Base-by-base conservation (phyloP, 2,888 invertebrate species). In the Caenorhabditis sp. region DNA sequence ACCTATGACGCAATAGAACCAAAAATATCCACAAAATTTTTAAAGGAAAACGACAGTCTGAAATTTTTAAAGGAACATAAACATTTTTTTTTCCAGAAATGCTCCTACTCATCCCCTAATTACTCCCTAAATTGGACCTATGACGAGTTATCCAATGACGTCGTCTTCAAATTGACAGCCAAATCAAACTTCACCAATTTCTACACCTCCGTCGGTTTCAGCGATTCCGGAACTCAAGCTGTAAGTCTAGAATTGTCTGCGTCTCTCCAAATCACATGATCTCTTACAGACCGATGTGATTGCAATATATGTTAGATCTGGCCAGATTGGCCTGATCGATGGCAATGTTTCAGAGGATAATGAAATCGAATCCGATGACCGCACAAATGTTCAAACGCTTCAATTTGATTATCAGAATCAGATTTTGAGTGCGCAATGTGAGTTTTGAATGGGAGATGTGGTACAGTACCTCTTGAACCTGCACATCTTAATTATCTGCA, bases 341-440 rank as follows among this genome's bases (percentile, higher is more conserved):
- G 79, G 74, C 56, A 75, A 81, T 63, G 59, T 80, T 0, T 63
- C 62, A 23, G 70, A 78, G 14, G 81, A 80, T 20, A 74, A 69
- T 58, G 72, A 58, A 27, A 71, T 78, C n/a, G 71, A 73, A 58
- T 73, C 78, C 1, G 78, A 78, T 54, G 74, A 78, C 20, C 68
- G 67, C 21, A 81, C 81, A n/a, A 78, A 81, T 66, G 81, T 81
- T 25, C 81, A 81, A 50, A 76, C 81, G 7, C 67, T 81, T 12
- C 67, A 73, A 8, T 81, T 81, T 60, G 79, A 74, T 50, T 57
- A 75, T 21, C 68, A 77, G 57, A 66, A 78, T 58, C 72, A 65
- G 36, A 61, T 63, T 25, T 65, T 81, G 43, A 78, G 76, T 0
- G 79, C 81, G 3, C 77, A 81, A 54, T 81, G 74, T 74, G 14